Percentiles rank a stretch among this genome's conserved stretches.
Conservation (phyloP, 1,140 invertebrate species). For the Agrilus planipennis region DNA sequence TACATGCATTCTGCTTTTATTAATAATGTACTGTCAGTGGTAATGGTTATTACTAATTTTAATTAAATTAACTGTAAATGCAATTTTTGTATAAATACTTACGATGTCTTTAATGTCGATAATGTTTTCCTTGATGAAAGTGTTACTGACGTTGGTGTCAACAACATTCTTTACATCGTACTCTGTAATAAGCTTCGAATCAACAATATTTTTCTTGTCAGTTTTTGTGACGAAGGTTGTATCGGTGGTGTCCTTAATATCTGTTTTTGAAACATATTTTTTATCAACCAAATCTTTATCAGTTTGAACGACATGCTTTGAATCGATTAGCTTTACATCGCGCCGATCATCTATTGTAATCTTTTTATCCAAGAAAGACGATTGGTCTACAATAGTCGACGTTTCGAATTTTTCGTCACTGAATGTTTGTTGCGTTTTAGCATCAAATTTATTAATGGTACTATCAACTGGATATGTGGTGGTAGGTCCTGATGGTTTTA, state of each 20-base stretch:
- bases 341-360: no score
- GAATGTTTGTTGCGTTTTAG: no score
- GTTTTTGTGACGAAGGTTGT: slow-evolving; percentile 6
- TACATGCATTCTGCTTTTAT: no score
- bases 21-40: background rate
- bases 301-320: no score
- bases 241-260: background rate
- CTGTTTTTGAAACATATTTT: background rate
- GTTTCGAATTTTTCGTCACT: background rate
- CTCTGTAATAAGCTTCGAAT: slow-evolving; percentile 8
- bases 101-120: slow-evolving; percentile 30
- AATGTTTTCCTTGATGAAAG: slow-evolving; percentile 23
- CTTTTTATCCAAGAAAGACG: no score
- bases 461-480: no score
- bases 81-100: slow-evolving; percentile 15
- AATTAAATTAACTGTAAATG: background rate
- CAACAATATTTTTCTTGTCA: slow-evolving; percentile 14
- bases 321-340: no score
- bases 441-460: no score
- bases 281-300: no score
- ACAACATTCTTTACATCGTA: slow-evolving; percentile 4
- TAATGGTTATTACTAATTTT: background rate
- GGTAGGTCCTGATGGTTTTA: no score
- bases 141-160: slow-evolving; percentile 3
- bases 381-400: no score